A percentile compares a stretch with the other conserved stretches of the same genome.
Conservation (phyloP, 2,113 vertebrate genomes). For the Rhinoderma darwinii region DNA sequence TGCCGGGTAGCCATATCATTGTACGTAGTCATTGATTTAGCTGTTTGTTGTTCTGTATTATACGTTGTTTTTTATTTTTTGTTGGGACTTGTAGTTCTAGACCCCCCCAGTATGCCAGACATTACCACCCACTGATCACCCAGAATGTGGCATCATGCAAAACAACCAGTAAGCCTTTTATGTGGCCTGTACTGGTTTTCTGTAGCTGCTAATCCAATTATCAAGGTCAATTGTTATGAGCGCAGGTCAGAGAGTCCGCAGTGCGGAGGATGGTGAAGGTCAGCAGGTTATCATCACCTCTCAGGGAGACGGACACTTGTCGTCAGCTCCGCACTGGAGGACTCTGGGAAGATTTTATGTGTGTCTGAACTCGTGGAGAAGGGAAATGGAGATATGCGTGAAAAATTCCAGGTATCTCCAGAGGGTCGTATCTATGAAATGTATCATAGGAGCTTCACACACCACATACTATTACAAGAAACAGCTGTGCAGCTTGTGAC, state of each 20-base stretch:
- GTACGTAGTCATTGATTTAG: background rate
- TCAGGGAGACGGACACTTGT: slow-evolving; percentile 10
- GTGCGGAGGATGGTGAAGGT: background rate
- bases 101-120: too few relatives aligned
- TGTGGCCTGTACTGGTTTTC: background rate
- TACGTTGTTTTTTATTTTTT: background rate
- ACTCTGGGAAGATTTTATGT: background rate
- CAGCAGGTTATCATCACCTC: slow-evolving; percentile 44
- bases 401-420: background rate
- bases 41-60: background rate
- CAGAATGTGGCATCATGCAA: background rate
- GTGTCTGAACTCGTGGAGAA: background rate
- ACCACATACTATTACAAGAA: background rate
- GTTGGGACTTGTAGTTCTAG: background rate
- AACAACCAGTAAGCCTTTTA: background rate
- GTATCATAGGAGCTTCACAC: background rate
- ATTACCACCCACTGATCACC: background rate
- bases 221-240: slow-evolving; percentile 25
- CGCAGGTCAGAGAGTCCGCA: slow-evolving; percentile 13
- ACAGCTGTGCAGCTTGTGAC: background rate
- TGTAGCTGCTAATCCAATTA: slow-evolving; percentile 34
- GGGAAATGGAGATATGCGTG: background rate
- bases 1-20: too few relatives aligned
- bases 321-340: background rate
- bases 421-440: background rate